phyloP scores from a whole-genome alignment of 2,888 invertebrate species.

The Omphaloscelis lunosa region DNA sequence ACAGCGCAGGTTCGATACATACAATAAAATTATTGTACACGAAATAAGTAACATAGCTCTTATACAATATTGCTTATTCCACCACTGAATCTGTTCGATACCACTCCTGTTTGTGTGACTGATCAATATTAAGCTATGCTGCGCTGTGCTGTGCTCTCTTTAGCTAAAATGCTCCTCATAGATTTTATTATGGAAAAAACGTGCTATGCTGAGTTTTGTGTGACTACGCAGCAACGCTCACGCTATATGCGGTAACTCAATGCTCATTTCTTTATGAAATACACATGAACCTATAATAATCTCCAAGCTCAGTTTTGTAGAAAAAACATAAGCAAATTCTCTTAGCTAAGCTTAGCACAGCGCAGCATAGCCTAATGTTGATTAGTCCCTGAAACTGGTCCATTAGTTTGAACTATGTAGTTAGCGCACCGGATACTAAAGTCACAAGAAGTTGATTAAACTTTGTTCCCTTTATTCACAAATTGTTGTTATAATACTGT shows the following conservation, averaged over 20 bases:
- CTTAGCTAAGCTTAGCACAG: background rate
- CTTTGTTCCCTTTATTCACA: background rate
- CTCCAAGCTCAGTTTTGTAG: background rate
- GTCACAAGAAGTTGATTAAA: slow-evolving; percentile 19
- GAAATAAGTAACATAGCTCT: background rate
- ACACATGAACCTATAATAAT: background rate
- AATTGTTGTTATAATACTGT: background rate
- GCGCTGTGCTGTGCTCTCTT: background rate
- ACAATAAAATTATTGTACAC: background rate
- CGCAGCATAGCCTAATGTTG: background rate
- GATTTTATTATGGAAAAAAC: too few relatives aligned
- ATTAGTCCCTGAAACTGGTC: background rate
- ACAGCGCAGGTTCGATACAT: slow-evolving; percentile 91
- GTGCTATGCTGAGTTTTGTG: background rate
- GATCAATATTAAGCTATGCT: background rate
- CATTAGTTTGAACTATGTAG: slow-evolving; percentile 40
- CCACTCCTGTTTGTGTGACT: background rate
- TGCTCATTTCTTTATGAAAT: background rate
- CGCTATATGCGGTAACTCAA: background rate
- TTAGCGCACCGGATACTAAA: slow-evolving; percentile 47
- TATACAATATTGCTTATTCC: slow-evolving; percentile 28
- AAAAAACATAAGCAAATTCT: background rate
- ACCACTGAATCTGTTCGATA: background rate
- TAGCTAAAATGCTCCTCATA: too few relatives aligned
- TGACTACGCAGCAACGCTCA: background rate